Evolutionary conservation across 2,797 vertebrate genomes (phyloP).

Genomic region (Crenuchus spilurus): DNA sequence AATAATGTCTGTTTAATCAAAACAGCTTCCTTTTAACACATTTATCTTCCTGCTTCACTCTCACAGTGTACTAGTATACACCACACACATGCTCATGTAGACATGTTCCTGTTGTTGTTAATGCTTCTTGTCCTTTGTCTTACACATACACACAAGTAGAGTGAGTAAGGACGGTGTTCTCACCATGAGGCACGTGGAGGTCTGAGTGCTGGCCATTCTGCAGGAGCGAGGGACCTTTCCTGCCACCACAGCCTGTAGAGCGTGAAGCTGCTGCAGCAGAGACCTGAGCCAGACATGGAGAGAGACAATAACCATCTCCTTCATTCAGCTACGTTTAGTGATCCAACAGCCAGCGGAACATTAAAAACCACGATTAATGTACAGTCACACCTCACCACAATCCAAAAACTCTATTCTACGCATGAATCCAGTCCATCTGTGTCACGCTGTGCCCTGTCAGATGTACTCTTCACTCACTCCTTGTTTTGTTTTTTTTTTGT

Average conservation of each 20-base stretch:
- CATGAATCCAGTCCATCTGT: too few species aligned
- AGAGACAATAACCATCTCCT: background rate
- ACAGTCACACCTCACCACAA: too few species aligned
- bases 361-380: too few species aligned
- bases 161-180: constrained; percentile 59
- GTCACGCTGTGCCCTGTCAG: too few species aligned
- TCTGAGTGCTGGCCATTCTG: constrained; percentile 91
- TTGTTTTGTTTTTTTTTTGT: too few species aligned
- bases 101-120: background rate
- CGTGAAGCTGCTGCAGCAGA: constrained; percentile 94
- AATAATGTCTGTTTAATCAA: too few species aligned
- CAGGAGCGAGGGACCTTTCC: constrained; percentile 91
- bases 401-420: too few species aligned
- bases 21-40: too few species aligned
- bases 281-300: constrained; percentile 75
- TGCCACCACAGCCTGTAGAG: constrained; percentile 89
- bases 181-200: constrained; percentile 96
- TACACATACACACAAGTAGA: background rate
- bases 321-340: too few species aligned
- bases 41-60: background rate
- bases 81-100: background rate
- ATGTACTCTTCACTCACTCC: too few species aligned
- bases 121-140: background rate
- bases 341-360: too few species aligned
- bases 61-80: background rate